Evolutionary conservation across 2,888 invertebrate species (phyloP), one percentile per base, ranked within the genome.

Genomic region (Drosophila melanocephala): DNA sequence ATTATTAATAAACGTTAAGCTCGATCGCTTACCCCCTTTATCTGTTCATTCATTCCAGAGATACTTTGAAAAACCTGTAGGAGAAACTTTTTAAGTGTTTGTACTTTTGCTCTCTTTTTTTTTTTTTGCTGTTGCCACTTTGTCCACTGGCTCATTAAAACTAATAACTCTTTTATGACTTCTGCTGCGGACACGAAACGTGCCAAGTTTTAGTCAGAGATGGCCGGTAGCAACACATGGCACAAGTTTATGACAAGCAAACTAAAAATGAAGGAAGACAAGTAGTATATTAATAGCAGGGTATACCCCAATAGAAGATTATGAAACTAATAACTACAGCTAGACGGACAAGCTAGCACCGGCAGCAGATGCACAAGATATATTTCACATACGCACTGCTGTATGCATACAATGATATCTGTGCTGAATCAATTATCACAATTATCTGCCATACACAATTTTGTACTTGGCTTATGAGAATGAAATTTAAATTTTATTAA

Each of bases 121-220:
- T 22, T 7, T 64, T 51, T 56, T 60, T 33, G 39, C 68, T 55
- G 26, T 65, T 51, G 16, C 51, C 51, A 65, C 32, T 74, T 42
- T 68, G 32, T 22, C 47, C 56, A 61, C 39, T 63, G 35, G 26
- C 68, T 63, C 74, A 70, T 80, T 77, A 72, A 79, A 83, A 72
- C 72, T 80, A 80, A 81, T 74, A 81, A 80, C 80, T 77, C 67
- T 74, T 80, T 83, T 83, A 83, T 70, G 74, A 63, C 77, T 72
- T 70, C 63, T 30, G 50, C n/a, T 52, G 61, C 26, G 51, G 12
- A 51, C 52, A 53, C 44, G 42, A 30, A 71, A 68, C 59, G 61
- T 75, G 78, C 47, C 58, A 51, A 75, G 60, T 67, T 79, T 50
- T 55, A 53, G 65, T 47, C 64, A 51, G 37, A 50, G 55, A 50